Evolutionary conservation across 2,113 vertebrate genomes (phyloP), one percentile per base, ranked within the genome.

Genomic region (Elanoides forficatus): DNA sequence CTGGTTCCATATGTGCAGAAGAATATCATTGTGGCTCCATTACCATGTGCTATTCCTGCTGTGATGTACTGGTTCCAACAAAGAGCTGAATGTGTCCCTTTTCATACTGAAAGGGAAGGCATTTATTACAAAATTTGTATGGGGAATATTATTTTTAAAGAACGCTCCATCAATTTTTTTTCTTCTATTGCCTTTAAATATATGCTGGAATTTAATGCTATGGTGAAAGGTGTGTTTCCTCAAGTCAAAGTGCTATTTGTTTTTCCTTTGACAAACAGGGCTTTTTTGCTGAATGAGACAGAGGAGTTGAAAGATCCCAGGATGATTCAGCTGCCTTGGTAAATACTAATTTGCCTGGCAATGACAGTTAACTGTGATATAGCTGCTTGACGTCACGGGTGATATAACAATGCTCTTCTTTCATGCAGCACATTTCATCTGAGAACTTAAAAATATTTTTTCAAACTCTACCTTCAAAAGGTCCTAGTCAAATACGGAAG

Each of bases 311-410:
- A 94, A 93, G 43, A 86, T 65, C 36, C 30, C 21, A 72, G 34
- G n/a, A 72, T 43, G 60, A 72, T 88, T 94, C 92, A 81, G 1
- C 34, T 92, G 43, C 45, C 52, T 78, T 91, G 13, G 5, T 81
- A 74, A 90, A 81, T 74, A 66, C 21, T 71, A 84, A 71, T 86
- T 88, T 84, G 9, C 15, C 52, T 78, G 48, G n/a, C 40, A 93
- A 47, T 84, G 90, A 93, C 27, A 82, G 87, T 86, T 90, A 88
- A 12, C 32, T 90, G n/a, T 81, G 67, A 72, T 71, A n/a, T 23
- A 78, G 27, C 43, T 3, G 0, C 60, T 71, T 75, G 38, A 25
- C 59, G 74, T 78, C 63, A 86, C 0, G 0, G 15, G 3, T 74
- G 75, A 67, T 59, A 40, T 9, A 88, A 67, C 58, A 95, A 23